Base-by-base conservation (phyloP, 2,888 invertebrate species). In the Salpingus planirostris region DNA sequence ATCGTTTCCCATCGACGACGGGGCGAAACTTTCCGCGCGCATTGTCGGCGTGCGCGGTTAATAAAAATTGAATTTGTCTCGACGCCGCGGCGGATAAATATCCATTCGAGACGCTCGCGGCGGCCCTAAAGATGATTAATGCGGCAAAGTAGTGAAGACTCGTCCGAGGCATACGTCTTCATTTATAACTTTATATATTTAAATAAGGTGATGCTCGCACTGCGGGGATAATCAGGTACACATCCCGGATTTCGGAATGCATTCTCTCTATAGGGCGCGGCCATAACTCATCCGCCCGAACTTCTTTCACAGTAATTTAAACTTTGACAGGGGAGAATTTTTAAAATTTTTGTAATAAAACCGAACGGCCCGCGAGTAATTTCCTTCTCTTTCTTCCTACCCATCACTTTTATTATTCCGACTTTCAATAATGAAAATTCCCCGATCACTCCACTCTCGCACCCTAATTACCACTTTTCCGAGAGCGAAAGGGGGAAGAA, bases 311-410 rank as follows among this genome's bases (percentile, higher is more conserved):
- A n/a, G 34, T 41, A 39, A 40, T 46, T 43, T 44, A 44, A 44
- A 44, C 24, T 43, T 43, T 43, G 43, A 41, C 43, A 43, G 38
- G 21, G 27, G 32, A 31, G 38, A 40, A 36, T 36, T 43, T 42
- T 43, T 3, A 43, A 44, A 44, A 44, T 38, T 43, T 36, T n/a
- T n/a, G n/a, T n/a, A n/a, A n/a, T n/a, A n/a, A n/a, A n/a, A n/a
- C n/a, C n/a, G n/a, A n/a, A n/a, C n/a, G n/a, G n/a, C n/a, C n/a
- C n/a, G n/a, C n/a, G n/a, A n/a, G n/a, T n/a, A n/a, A n/a, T n/a
- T n/a, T n/a, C n/a, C n/a, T n/a, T n/a, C n/a, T n/a, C n/a, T n/a
- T n/a, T n/a, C n/a, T n/a, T n/a, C n/a, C n/a, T n/a, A n/a, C n/a
- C n/a, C n/a, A n/a, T n/a, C n/a, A n/a, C 29, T 24, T 37, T 37